These are phyloP conservation scores for Drosophila suboccidentalis DNA, from an alignment of 2,888 invertebrate species.

Conservation along the genomic window DNA sequence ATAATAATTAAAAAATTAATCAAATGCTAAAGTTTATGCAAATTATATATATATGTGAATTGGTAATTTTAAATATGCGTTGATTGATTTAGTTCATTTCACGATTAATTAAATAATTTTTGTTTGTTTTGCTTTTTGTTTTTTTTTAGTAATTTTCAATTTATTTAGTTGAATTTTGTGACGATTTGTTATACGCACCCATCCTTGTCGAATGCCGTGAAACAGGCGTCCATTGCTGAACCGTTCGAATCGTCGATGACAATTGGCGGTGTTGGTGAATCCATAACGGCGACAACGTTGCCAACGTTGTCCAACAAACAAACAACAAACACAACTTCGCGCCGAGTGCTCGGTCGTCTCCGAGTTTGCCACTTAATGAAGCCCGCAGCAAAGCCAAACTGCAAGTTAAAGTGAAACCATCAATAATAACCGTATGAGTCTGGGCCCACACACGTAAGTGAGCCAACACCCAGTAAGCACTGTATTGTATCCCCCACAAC, in stretches of 20 bases:
- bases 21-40: background rate
- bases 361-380: conserved; percentile 64
- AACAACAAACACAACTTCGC: conserved; percentile 61
- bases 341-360: conserved; percentile 15
- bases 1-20: background rate
- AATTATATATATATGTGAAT: background rate
- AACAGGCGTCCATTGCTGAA: conserved; percentile 95
- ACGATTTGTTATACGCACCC: conserved; percentile 88
- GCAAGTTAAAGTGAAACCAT: conserved; percentile 77
- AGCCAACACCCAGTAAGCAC: conserved; percentile 13
- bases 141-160: background rate
- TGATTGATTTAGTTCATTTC: background rate
- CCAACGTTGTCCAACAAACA: conserved; percentile 57
- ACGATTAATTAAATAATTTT: background rate
- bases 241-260: conserved; percentile 87
- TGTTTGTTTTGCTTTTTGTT: background rate
- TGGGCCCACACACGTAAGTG: conserved; percentile 16
- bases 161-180: conserved; percentile 2
- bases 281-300: conserved; percentile 81
- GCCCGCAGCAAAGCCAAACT: conserved; percentile 60
- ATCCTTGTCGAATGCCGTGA: conserved; percentile 95
- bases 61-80: background rate
- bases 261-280: conserved; percentile 85
- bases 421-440: conserved; percentile 64
- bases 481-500: background rate